Conservation (phyloP, 2,888 invertebrate genomes). For the Aporophyla lueneburgensis region DNA sequence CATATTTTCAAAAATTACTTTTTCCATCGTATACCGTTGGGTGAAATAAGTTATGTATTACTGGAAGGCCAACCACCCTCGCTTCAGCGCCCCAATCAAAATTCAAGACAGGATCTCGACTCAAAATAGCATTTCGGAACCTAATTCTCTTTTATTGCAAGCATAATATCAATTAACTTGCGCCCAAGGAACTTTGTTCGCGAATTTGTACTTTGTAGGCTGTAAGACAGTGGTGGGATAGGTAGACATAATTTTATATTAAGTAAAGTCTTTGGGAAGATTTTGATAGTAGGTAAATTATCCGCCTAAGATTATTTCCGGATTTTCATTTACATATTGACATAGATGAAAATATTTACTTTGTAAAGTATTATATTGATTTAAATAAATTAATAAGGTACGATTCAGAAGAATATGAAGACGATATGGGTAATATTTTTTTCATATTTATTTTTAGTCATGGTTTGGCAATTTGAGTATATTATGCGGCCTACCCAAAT, state of each 20-base stretch:
- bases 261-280: constrained; percentile 11
- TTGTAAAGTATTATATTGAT: too few relatives aligned
- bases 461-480: too few relatives aligned
- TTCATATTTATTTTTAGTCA: too few relatives aligned
- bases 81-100: constrained; percentile 67
- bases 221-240: constrained; percentile 28
- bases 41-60: constrained; percentile 50
- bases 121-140: constrained; percentile 74
- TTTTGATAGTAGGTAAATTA: neutral
- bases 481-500: too few relatives aligned
- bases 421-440: too few relatives aligned
- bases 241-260: constrained; percentile 33
- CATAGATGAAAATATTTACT: too few relatives aligned
- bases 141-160: constrained; percentile 76
- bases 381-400: too few relatives aligned
- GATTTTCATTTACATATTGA: too few relatives aligned
- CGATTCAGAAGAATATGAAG: too few relatives aligned
- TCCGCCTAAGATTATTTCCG: too few relatives aligned
- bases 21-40: constrained; percentile 20
- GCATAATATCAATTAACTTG: constrained; percentile 73
- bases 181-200: constrained; percentile 47
- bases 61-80: constrained; percentile 22
- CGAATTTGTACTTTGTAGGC: constrained; percentile 40
- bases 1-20: constrained; percentile 46
- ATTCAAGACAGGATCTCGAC: constrained; percentile 75